Percentiles rank a stretch among this genome's conserved stretches.
Conservation (phyloP, 2,888 invertebrate species). For the Erebia palarica region DNA sequence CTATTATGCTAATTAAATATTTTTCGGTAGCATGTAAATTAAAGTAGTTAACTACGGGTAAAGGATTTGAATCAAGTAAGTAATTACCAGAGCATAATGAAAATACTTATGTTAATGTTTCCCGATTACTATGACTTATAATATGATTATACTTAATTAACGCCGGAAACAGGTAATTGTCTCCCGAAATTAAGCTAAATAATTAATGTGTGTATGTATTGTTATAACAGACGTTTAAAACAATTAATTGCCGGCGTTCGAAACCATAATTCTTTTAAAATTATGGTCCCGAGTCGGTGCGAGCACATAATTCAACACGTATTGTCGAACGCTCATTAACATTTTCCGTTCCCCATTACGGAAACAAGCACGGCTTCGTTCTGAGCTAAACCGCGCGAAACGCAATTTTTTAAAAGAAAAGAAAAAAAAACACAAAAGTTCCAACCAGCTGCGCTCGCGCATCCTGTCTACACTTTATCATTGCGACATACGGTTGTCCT, state of each 20-base stretch:
- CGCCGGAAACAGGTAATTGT: conserved; percentile 14
- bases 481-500: conserved; percentile 61
- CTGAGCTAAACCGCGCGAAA: conserved; percentile 73
- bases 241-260: conserved; percentile 57
- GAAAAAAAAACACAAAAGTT: conserved; percentile 66
- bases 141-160: conserved; percentile 18
- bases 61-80: not conserved
- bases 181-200: conserved; percentile 27
- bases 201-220: conserved; percentile 40
- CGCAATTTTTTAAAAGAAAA: conserved; percentile 69
- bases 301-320: conserved; percentile 63
- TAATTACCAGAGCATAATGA: not conserved
- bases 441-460: conserved; percentile 79
- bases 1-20: not conserved
- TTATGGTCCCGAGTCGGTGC: conserved; percentile 52
- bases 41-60: not conserved
- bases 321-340: conserved; percentile 68
- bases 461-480: conserved; percentile 78
- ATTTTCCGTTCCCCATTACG: conserved; percentile 75
- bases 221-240: conserved; percentile 45
- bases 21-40: not conserved
- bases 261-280: conserved; percentile 59
- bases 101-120: conserved; percentile 5
- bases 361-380: conserved; percentile 65
- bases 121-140: conserved; percentile 7